Evolutionary conservation across 2,888 invertebrate genomes (phyloP), one percentile per base, ranked within the genome.

Genomic region (Patella depressa): DNA sequence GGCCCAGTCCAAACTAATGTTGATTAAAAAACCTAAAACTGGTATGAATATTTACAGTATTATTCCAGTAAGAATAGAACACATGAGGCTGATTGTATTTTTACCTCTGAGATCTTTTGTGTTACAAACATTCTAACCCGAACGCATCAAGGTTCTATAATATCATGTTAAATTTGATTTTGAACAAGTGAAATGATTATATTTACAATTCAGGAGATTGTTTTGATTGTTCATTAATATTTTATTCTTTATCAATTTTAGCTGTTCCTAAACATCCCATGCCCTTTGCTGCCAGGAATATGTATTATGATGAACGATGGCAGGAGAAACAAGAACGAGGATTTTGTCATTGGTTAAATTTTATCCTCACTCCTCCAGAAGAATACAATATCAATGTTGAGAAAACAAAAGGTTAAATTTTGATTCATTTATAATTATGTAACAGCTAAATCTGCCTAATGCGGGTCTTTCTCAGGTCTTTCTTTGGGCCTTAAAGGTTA

Each of bases 261-360:
- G 90, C 86, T n/a, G 71, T 89, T 53, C 88, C 91, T 54, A 90
- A 89, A 77, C 91, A 92, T 72, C 91, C 91, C 1, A 85, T 92
- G 84, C 89, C 91, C 1, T 92, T 89, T 88, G 92, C 91, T 29
- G 87, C 90, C 71, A 90, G 89, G 80, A 92, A 92, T 84, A 89
- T 91, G 86, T 92, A 91, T 85, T 93, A 92, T 84, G 92, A 93
- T 85, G 92, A 92, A 81, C 83, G 91, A 15, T 93, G 93, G 93
- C 90, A 91, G 84, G 91, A 92, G 82, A 93, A 93, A 81, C 92
- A 92, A 79, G 92, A 92, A 78, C 81, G 88, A 53, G 92, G 92
- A 9, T 92, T 92, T 83, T 89, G 89, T 0, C 88, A 89, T 73
- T 92, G 92, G 92, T 87, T 93, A 19, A 93, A 93, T 85, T 92